Percentiles rank a stretch among this genome's conserved stretches.
phyloP scores from a whole-genome alignment of 2,113 vertebrate genomes.

The Sardina pilchardus region DNA sequence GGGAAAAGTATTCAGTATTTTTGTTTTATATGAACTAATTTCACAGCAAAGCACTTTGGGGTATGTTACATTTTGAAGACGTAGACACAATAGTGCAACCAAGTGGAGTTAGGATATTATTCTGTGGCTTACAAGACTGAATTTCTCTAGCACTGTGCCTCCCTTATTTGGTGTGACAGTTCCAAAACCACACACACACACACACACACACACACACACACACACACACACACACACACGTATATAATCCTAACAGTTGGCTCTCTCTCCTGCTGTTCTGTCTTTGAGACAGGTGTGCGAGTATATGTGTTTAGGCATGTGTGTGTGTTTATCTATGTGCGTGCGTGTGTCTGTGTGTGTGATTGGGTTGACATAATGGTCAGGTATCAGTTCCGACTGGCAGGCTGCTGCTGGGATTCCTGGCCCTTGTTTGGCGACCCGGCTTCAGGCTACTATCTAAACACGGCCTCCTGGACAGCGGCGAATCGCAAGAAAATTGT shows the following conservation, averaged over 20 bases:
- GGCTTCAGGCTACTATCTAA: slow-evolving; percentile 54
- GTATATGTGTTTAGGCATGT: slow-evolving; percentile 39
- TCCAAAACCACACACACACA: slow-evolving; percentile 31
- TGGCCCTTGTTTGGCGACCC: slow-evolving; percentile 21
- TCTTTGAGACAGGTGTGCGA: slow-evolving; percentile 52
- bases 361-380: slow-evolving; percentile 33
- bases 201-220: slow-evolving; percentile 53
- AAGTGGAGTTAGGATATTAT: not conserved
- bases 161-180: slow-evolving; percentile 8
- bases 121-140: not conserved
- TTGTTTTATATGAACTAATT: not conserved
- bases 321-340: slow-evolving; percentile 49
- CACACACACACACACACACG: slow-evolving; percentile 42
- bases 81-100: not conserved
- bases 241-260: slow-evolving; percentile 47
- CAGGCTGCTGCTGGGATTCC: slow-evolving; percentile 39
- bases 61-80: not conserved
- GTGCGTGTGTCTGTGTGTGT: slow-evolving; percentile 46
- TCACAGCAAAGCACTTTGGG: not conserved
- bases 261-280: slow-evolving; percentile 50
- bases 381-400: slow-evolving; percentile 55
- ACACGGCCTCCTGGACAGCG: slow-evolving; percentile 42
- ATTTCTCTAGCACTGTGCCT: not conserved
- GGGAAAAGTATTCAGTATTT: not conserved
- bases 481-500: slow-evolving; percentile 48